phyloP scores from a whole-genome alignment of 1,140 invertebrate genomes.

The Trichonephila inaurata region DNA sequence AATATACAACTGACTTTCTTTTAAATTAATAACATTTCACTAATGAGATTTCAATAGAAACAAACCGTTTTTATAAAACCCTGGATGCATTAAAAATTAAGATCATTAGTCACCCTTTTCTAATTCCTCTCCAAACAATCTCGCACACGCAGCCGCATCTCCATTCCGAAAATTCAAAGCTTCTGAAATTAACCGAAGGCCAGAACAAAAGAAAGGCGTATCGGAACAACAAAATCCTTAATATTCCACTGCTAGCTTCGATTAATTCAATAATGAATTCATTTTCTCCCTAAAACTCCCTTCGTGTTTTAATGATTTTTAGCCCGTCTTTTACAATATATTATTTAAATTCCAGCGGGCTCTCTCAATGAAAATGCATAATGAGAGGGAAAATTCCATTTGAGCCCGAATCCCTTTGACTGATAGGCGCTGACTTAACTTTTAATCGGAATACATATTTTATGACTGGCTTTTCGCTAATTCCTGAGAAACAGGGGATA shows the following conservation, averaged over 20 bases:
- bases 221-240: slow-evolving; percentile 8
- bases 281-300: slow-evolving; percentile 17
- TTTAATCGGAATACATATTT: slow-evolving; percentile 48
- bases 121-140: background rate
- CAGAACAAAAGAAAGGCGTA: background rate
- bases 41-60: background rate
- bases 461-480: slow-evolving; percentile 11
- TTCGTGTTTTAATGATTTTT: slow-evolving; percentile 47
- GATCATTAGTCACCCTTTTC: background rate
- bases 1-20: background rate
- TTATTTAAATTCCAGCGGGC: slow-evolving; percentile 15
- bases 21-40: background rate
- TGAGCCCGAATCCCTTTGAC: slow-evolving; percentile 11
- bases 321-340: slow-evolving; percentile 40
- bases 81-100: background rate
- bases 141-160: background rate
- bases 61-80: background rate
- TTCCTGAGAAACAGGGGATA: slow-evolving; percentile 2
- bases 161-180: background rate
- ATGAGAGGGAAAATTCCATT: slow-evolving; percentile 27
- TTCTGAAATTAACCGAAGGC: slow-evolving; percentile 3
- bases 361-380: slow-evolving; percentile 28
- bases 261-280: slow-evolving; percentile 56
- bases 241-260: background rate
- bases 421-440: slow-evolving; percentile 32